Conservation (phyloP, 2,113 vertebrate species). For the Phaetusa simplex region DNA sequence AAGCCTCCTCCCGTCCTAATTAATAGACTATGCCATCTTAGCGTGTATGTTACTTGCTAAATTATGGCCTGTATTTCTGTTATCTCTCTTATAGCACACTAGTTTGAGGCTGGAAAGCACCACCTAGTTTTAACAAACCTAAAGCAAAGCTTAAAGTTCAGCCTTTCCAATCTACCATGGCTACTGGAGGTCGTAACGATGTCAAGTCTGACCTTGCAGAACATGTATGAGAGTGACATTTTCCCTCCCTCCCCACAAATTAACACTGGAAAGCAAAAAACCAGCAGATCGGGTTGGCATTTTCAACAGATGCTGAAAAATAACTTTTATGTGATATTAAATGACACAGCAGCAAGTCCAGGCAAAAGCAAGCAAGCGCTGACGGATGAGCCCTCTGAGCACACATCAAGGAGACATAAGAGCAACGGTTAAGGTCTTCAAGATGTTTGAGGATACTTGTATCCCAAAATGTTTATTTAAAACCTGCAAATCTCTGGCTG, state of each 20-base stretch:
- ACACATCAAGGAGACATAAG: background rate
- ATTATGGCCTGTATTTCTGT: background rate
- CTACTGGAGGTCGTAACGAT: rapidly evolving
- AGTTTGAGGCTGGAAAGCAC: background rate
- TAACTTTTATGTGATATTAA: background rate
- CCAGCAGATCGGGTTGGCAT: background rate
- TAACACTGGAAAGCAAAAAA: background rate
- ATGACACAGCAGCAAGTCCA: background rate
- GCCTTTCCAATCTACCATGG: background rate
- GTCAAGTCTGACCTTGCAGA: background rate
- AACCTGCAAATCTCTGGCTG: background rate
- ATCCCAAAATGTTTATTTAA: background rate
- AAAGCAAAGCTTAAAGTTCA: conserved; percentile 19
- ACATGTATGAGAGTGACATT: background rate
- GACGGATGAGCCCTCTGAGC: background rate
- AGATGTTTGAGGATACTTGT: background rate
- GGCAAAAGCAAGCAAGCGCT: background rate
- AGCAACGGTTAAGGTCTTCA: background rate
- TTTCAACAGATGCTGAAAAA: background rate
- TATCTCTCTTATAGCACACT: background rate
- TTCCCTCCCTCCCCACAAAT: background rate
- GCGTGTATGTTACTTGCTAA: background rate
- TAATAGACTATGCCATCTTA: background rate
- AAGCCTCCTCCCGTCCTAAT: background rate
- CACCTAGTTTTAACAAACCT: background rate